These are phyloP conservation scores for Dendroctonus ponderosae DNA, from an alignment of 1,140 invertebrate species.

Conservation along the genomic window DNA sequence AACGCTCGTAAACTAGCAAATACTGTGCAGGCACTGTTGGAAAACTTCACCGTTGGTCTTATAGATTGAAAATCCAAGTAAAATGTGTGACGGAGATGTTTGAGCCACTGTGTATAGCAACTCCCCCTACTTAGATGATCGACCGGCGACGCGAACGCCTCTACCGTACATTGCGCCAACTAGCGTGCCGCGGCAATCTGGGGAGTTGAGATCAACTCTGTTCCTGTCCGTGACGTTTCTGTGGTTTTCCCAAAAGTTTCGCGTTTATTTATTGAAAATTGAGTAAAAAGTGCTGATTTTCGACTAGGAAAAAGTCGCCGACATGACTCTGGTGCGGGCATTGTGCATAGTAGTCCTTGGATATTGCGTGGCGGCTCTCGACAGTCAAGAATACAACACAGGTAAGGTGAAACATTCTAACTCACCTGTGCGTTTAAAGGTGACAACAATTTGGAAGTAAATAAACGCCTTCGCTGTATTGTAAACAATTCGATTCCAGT, in stretches of 20 bases:
- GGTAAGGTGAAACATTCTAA: slow-evolving; percentile 22
- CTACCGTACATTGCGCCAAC: slow-evolving; percentile 29
- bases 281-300: slow-evolving; percentile 22
- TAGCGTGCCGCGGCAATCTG: slow-evolving; percentile 8
- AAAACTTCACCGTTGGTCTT: no score
- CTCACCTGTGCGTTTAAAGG: slow-evolving; percentile 25
- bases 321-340: slow-evolving; percentile 30
- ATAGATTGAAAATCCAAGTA: no score
- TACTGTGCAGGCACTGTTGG: no score
- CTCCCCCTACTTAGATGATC: slow-evolving; percentile 19
- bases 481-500: slow-evolving; percentile 14
- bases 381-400: slow-evolving; percentile 31
- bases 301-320: slow-evolving; percentile 10
- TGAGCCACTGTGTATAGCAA: slow-evolving; percentile 12
- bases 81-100: not conserved
- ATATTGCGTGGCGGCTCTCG: slow-evolving; percentile 26
- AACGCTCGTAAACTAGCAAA: no score
- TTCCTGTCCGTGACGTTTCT: slow-evolving; percentile 23
- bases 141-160: slow-evolving; percentile 25
- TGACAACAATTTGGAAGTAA: slow-evolving; percentile 16
- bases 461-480: slow-evolving; percentile 15
- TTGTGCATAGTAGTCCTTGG: slow-evolving; percentile 30
- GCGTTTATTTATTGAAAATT: slow-evolving; percentile 24
- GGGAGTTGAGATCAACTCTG: slow-evolving; percentile 27
- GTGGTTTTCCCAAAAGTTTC: slow-evolving; percentile 3